Evolutionary conservation across 2,888 invertebrate species (phyloP).

Genomic region (Drosophila infuscata): DNA sequence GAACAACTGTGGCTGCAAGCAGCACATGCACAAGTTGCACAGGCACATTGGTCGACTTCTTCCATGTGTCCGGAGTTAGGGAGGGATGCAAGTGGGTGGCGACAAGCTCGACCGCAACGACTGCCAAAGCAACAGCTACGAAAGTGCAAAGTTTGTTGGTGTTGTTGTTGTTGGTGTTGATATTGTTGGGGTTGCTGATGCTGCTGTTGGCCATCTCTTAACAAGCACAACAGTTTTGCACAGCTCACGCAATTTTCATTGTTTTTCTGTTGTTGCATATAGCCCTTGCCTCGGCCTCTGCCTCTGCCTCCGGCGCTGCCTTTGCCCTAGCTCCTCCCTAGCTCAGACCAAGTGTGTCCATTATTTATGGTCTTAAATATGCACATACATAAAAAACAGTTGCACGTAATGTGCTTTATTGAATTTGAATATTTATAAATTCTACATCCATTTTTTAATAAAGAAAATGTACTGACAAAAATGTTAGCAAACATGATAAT

Average conservation of each 20-base stretch:
- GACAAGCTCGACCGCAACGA: slow-evolving; percentile 60
- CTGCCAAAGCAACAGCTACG: slow-evolving; percentile 48
- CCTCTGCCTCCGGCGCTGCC: not conserved
- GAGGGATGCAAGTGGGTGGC: not conserved
- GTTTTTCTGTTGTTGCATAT: slow-evolving; percentile 37
- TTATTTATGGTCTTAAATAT: slow-evolving; percentile 68
- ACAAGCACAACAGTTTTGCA: slow-evolving; percentile 74
- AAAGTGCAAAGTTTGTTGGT: slow-evolving; percentile 26
- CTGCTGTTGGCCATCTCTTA: slow-evolving; percentile 55
- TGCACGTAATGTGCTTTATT: slow-evolving; percentile 42
- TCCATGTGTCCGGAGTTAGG: not conserved
- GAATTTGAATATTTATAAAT: slow-evolving; percentile 46
- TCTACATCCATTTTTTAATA: not conserved
- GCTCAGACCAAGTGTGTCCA: slow-evolving; percentile 8
- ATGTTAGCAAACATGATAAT: not conserved
- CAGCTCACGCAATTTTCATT: slow-evolving; percentile 71
- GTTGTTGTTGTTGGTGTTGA: slow-evolving; percentile 14
- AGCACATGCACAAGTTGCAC: slow-evolving; percentile 53
- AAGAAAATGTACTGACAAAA: not conserved
- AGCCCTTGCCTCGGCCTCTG: not conserved
- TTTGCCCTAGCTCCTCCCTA: not conserved
- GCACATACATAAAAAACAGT: slow-evolving; percentile 18
- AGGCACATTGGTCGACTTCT: slow-evolving; percentile 38
- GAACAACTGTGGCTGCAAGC: slow-evolving; percentile 64
- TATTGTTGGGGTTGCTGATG: slow-evolving; percentile 23